Evolutionary conservation across 2,113 vertebrate species (phyloP), one percentile per base, ranked within the genome.

Genomic region (Osmerus eperlanus): DNA sequence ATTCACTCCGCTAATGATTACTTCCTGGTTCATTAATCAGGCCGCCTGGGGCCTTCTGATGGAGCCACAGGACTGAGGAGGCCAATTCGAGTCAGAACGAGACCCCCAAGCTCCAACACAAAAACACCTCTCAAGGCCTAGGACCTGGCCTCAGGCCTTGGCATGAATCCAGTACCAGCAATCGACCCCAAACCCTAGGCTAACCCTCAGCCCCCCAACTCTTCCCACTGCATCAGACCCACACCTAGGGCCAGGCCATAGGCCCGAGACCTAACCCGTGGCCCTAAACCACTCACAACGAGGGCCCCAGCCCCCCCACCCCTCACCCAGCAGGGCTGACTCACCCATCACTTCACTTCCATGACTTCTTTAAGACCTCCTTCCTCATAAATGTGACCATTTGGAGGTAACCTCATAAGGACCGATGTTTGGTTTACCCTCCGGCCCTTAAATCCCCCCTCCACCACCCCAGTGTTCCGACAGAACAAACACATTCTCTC

Each of bases 1-100:
- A 79, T 81, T 81, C 71, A 83, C 70, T 66, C 59, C 53, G 58
- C 77, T 85, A 86, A 88, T 85, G 72, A 80, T 84, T 68, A 72
- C 83, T 87, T 87, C 86, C 83, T 83, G 76, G 32, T 82, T 71
- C 78, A 87, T 86, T 86, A 76, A 86, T 85, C 80, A 78, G 71
- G 76, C 77, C 83, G 54, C 60, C 62, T 12, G 19, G 70, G 72
- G 67, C 71, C 28, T 28, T n/a, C 5, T 41, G 36, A 41, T 41
- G 36, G 36, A 41, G 36, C 36, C 36, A 41, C 36, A 41, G 36
- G 8, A 41, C 36, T 41, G 36, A 41, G 7, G 36, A 41, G 36
- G 6, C 36, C 36, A 6, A 41, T 41, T 8, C 36, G 36, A 41
- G 36, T 41, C 36, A 32, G 29, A 32, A 32, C 29, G 3, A 41